phyloP scores from a whole-genome alignment of 2,797 vertebrate species.

The Danio choprae region DNA sequence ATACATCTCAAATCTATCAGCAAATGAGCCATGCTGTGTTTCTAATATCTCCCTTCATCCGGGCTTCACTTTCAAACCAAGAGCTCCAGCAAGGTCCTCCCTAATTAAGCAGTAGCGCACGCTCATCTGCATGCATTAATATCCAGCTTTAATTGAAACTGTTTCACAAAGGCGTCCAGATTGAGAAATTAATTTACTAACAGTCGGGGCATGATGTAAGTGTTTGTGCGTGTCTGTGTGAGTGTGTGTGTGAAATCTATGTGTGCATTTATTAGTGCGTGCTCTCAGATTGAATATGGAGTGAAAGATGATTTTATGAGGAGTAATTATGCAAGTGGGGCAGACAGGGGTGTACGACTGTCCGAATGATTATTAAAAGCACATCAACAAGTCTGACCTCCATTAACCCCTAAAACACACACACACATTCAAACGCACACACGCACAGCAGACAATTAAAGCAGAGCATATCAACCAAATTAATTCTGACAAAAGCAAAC shows the following conservation, averaged over 20 bases:
- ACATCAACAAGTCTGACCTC: constrained; percentile 52
- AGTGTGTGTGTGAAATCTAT: background rate
- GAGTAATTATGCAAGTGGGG: constrained; percentile 50
- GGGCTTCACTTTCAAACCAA: constrained; percentile 4
- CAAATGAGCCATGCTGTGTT: background rate
- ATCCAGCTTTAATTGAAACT: constrained; percentile 39
- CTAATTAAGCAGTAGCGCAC: constrained; percentile 57
- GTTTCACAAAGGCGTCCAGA: constrained; percentile 39
- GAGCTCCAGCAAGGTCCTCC: constrained; percentile 51
- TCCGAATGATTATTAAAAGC: constrained; percentile 50
- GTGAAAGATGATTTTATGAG: constrained; percentile 51
- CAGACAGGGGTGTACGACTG: constrained; percentile 24
- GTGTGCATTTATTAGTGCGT: background rate
- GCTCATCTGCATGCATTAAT: constrained; percentile 62
- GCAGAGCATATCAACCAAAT: constrained; percentile 3
- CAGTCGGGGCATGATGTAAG: constrained; percentile 42
- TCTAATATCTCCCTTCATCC: constrained; percentile 8
- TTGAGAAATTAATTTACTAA: constrained; percentile 56
- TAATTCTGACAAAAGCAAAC: constrained; percentile 21
- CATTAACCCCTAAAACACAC: constrained; percentile 42
- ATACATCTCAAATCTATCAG: background rate
- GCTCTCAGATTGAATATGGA: constrained; percentile 43
- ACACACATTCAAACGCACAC: constrained; percentile 9
- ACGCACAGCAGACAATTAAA: constrained; percentile 9
- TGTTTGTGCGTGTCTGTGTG: constrained; percentile 33